These are phyloP conservation scores for Dryoscopus gambensis DNA, from an alignment of 2,113 vertebrate species.

Conservation along the genomic window DNA sequence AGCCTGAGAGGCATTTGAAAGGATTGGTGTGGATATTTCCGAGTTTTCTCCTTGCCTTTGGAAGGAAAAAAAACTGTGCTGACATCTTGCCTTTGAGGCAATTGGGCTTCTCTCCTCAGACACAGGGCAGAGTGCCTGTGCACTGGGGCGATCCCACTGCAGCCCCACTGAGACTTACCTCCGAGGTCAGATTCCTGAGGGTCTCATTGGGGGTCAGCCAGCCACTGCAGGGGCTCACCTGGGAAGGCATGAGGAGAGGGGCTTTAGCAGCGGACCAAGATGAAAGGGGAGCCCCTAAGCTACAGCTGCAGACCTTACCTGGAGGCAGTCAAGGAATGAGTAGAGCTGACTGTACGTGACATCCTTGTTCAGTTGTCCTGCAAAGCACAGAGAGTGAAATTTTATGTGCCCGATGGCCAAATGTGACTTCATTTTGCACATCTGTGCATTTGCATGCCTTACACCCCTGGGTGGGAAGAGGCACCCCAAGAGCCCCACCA, in stretches of 20 bases:
- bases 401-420: neutral
- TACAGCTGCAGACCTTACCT: slow-evolving; percentile 53
- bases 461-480: neutral
- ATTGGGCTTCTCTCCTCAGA: neutral
- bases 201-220: slow-evolving; percentile 77
- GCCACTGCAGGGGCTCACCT: slow-evolving; percentile 72
- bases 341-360: slow-evolving; percentile 72
- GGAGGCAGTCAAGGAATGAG: slow-evolving; percentile 74
- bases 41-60: neutral
- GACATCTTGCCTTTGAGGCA: neutral
- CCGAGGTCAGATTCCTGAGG: slow-evolving; percentile 67
- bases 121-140: neutral
- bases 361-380: slow-evolving; percentile 77
- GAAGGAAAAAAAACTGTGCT: neutral
- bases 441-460: neutral
- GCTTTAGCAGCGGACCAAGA: neutral
- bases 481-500: neutral
- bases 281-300: neutral
- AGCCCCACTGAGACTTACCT: slow-evolving; percentile 12
- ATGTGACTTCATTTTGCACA: neutral
- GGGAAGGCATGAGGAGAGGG: neutral
- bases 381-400: neutral
- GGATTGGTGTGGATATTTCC: neutral
- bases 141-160: rapidly evolving
- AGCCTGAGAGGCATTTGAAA: neutral